Conservation (phyloP, 1,140 invertebrate species). For the Achroia grisella region DNA sequence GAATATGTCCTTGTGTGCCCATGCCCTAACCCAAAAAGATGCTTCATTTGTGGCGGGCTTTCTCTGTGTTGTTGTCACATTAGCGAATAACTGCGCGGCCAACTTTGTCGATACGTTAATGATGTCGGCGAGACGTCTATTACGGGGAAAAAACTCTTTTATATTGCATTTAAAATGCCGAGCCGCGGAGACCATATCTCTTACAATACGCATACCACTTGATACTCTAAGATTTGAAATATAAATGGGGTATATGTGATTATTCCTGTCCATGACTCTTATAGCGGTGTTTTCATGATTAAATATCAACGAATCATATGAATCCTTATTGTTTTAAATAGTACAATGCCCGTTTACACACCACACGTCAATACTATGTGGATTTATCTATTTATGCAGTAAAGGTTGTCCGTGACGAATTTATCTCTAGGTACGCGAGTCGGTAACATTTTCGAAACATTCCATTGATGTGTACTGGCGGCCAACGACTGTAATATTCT, state of each 20-base stretch:
- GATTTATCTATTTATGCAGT: no score
- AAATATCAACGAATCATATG: no score
- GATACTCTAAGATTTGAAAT: not conserved
- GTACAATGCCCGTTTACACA: no score
- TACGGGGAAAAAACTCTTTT: constrained; percentile 51
- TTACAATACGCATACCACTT: constrained; percentile 1
- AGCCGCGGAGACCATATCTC: constrained; percentile 7
- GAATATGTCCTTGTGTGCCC: constrained; percentile 16
- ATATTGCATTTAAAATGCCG: constrained; percentile 15
- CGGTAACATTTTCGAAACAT: not conserved
- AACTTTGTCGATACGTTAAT: constrained; percentile 65
- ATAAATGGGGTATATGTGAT: no score
- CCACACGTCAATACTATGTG: no score
- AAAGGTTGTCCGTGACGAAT: not conserved
- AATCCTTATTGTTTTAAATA: no score
- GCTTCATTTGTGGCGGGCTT: constrained; percentile 63
- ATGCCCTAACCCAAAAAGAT: constrained; percentile 55
- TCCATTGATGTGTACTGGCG: constrained; percentile 6
- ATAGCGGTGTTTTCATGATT: no score
- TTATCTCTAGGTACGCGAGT: not conserved
- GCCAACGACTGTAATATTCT: constrained; percentile 14
- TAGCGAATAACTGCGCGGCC: constrained; percentile 66
- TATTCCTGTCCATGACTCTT: no score
- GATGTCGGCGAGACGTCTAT: constrained; percentile 63
- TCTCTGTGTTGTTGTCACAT: constrained; percentile 68